phyloP scores from a whole-genome alignment of 2,888 invertebrate genomes.

The Melipona beecheii region DNA sequence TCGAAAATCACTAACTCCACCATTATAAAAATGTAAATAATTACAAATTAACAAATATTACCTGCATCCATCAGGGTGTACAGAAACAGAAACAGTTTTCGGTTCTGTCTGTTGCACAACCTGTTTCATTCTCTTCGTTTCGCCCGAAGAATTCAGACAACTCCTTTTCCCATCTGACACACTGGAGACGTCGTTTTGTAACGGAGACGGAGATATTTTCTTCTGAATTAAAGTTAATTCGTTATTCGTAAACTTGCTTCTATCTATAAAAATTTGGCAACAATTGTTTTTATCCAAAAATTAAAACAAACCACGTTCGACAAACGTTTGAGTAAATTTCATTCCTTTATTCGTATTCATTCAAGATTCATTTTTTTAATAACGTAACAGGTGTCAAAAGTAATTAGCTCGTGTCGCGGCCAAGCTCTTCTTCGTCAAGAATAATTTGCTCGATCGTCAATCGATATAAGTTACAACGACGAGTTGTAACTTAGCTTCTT shows the following conservation, averaged over 20 bases:
- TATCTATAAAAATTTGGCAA: neutral
- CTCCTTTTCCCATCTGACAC: neutral
- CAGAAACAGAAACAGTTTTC: constrained; percentile 2
- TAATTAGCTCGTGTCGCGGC: neutral
- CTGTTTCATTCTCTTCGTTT: constrained; percentile 4
- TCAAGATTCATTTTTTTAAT: neutral
- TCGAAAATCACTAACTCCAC: too few species aligned
- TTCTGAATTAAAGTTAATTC: neutral
- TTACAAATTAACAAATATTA: constrained; percentile 2
- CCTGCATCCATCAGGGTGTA: constrained; percentile 18
- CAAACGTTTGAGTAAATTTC: neutral
- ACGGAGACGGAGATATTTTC: neutral
- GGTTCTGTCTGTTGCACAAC: neutral
- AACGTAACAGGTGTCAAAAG: too few species aligned
- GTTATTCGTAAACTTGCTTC: neutral
- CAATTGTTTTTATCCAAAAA: neutral
- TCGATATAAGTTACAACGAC: neutral
- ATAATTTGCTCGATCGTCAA: neutral
- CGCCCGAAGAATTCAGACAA: constrained; percentile 22
- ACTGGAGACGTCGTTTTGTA: neutral
- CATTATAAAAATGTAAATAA: neutral
- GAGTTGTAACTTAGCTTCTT: neutral
- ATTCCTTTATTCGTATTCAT: neutral
- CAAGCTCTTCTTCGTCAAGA: neutral
- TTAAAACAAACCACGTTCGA: neutral